Conservation (phyloP, 2,888 invertebrate species). For the Allolobophora icterica region DNA sequence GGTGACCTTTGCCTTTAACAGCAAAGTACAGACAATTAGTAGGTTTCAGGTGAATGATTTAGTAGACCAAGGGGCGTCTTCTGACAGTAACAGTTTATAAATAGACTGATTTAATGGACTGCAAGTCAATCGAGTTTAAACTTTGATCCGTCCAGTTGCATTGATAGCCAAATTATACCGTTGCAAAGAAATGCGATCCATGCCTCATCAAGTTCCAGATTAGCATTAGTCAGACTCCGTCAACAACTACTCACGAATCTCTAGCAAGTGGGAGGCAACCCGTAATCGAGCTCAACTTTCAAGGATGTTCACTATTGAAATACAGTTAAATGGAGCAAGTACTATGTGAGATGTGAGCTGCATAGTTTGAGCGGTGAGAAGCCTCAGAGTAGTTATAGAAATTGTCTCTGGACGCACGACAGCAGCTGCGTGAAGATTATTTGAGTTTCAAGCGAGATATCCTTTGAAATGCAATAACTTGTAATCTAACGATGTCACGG, state of each 20-base stretch:
- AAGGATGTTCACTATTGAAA: background rate
- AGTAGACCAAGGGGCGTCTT: background rate
- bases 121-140: background rate
- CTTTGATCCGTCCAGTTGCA: background rate
- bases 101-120: background rate
- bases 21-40: too few relatives aligned
- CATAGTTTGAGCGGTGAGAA: too few relatives aligned
- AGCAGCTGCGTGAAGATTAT: background rate
- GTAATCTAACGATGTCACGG: background rate
- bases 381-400: too few relatives aligned
- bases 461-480: background rate
- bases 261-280: background rate
- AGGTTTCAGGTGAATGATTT: too few relatives aligned
- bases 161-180: background rate
- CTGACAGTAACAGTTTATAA: background rate
- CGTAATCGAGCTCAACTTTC: background rate
- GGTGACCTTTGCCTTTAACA: background rate
- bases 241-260: background rate
- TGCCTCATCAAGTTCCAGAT: background rate
- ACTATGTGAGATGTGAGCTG: too few relatives aligned
- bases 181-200: background rate
- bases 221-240: background rate
- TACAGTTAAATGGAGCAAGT: background rate
- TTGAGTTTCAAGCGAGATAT: background rate
- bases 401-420: background rate